These are phyloP conservation scores for Drosophila eohydei DNA, from an alignment of 2,888 invertebrate species.

Conservation along the genomic window DNA sequence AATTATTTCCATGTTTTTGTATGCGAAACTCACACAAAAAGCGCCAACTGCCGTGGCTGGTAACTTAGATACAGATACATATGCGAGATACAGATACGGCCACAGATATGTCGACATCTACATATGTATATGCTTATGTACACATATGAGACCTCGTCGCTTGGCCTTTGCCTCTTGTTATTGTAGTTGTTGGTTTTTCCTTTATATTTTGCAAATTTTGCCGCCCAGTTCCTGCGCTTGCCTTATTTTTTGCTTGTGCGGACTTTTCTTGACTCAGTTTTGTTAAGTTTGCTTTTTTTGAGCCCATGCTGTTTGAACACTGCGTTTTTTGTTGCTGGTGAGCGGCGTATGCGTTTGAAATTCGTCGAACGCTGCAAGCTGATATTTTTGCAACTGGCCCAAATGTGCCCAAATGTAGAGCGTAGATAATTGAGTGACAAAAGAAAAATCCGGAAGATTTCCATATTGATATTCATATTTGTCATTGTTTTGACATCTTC, in stretches of 20 bases:
- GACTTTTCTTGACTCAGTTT: conserved; percentile 47
- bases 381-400: conserved; percentile 20
- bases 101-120: conserved; percentile 39
- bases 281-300: conserved; percentile 8
- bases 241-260: conserved; percentile 16
- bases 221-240: conserved; percentile 53
- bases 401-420: conserved; percentile 49
- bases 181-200: conserved; percentile 18
- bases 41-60: conserved; percentile 53
- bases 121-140: conserved; percentile 20
- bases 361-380: conserved; percentile 36
- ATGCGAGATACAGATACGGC: conserved; percentile 54
- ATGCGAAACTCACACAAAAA: conserved; percentile 59
- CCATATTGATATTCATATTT: conserved; percentile 67
- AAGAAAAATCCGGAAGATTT: conserved; percentile 34
- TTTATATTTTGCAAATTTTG: conserved; percentile 57
- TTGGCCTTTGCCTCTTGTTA: conserved; percentile 42
- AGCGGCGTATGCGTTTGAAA: conserved; percentile 62
- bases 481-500: conserved; percentile 66
- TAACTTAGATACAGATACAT: conserved; percentile 59
- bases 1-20: conserved; percentile 69
- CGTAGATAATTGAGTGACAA: conserved; percentile 57
- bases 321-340: conserved; percentile 26
- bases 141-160: conserved; percentile 31
- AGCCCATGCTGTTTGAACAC: conserved; percentile 66